A percentile compares a stretch with the other conserved stretches of the same genome.
Conservation (phyloP, 2,888 invertebrate genomes). For the Trissolcus brochymenae region DNA sequence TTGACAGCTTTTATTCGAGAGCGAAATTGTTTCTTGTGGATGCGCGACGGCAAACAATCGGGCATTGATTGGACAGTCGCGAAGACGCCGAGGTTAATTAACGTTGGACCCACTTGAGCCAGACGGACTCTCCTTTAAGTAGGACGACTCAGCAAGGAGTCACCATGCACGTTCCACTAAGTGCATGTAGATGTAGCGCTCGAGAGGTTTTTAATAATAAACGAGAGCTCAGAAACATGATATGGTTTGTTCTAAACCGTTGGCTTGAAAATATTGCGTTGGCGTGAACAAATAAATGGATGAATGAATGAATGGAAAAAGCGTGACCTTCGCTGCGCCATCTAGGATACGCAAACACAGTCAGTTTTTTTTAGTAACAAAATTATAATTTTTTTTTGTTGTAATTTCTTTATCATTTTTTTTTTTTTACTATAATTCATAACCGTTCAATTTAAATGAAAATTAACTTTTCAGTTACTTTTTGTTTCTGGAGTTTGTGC, state of each 20-base stretch:
- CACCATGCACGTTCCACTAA: slow-evolving; percentile 40
- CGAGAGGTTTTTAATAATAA: slow-evolving; percentile 6
- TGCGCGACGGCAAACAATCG: slow-evolving; percentile 15
- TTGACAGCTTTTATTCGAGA: slow-evolving; percentile 7
- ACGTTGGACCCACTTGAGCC: slow-evolving; percentile 43
- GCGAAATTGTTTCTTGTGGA: slow-evolving; percentile 15
- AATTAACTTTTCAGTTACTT: not conserved
- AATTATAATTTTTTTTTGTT: not conserved
- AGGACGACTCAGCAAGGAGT: slow-evolving; percentile 31
- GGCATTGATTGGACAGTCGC: slow-evolving; percentile 32
- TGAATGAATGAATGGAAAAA: slow-evolving; percentile 38
- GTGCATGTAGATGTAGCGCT: slow-evolving; percentile 1
- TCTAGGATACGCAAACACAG: slow-evolving; percentile 13
- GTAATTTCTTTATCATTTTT: not conserved
- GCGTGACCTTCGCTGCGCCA: slow-evolving; percentile 34
- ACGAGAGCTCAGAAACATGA: slow-evolving; percentile 36
- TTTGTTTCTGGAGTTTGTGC: too few species aligned
- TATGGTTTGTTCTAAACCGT: slow-evolving; percentile 48
- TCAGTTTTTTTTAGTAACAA: not conserved
- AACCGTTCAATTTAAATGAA: not conserved
- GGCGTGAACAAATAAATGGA: slow-evolving; percentile 51
- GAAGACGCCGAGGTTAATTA: slow-evolving; percentile 46
- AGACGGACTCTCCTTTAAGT: slow-evolving; percentile 38
- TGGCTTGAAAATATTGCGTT: slow-evolving; percentile 44
- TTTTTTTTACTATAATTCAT: too few species aligned